A percentile compares a stretch with the other conserved stretches of the same genome.
phyloP scores from a whole-genome alignment of 1,140 invertebrate genomes.

The Agrypnia vestita region DNA sequence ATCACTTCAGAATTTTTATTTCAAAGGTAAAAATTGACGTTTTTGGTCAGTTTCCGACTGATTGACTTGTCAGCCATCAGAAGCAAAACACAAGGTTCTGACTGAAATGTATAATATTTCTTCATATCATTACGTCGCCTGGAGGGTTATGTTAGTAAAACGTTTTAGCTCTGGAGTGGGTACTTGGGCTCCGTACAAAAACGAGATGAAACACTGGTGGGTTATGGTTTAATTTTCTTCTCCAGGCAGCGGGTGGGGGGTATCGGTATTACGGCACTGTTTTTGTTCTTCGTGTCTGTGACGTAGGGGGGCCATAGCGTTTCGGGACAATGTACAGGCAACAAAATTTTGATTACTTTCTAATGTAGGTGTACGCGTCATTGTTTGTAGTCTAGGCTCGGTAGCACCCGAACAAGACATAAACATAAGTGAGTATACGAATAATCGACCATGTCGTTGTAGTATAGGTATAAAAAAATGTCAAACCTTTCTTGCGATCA shows the following conservation, averaged over 20 bases:
- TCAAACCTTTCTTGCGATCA: no score
- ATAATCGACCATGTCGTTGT: no score
- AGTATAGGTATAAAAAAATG: no score
- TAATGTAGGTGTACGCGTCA: no score
- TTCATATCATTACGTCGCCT: neutral
- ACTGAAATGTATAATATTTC: neutral
- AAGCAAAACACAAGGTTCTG: neutral
- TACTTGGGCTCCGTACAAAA: constrained; percentile 23
- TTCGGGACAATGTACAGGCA: neutral
- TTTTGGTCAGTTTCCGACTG: no score
- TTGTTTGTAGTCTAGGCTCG: no score
- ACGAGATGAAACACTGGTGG: constrained; percentile 44
- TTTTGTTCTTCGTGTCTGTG: constrained; percentile 12
- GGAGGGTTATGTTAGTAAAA: neutral
- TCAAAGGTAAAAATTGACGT: no score
- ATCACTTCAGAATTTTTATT: no score
- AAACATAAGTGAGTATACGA: no score
- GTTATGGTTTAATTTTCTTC: constrained; percentile 49
- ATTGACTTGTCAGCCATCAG: no score
- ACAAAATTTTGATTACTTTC: no score
- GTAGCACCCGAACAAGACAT: no score
- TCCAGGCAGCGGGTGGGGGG: neutral
- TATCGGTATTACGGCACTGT: constrained; percentile 6
- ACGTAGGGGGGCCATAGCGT: neutral
- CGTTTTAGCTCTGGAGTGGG: constrained; percentile 13